phyloP scores from a whole-genome alignment of 2,888 invertebrate species.

The Rhingia rostrata region DNA sequence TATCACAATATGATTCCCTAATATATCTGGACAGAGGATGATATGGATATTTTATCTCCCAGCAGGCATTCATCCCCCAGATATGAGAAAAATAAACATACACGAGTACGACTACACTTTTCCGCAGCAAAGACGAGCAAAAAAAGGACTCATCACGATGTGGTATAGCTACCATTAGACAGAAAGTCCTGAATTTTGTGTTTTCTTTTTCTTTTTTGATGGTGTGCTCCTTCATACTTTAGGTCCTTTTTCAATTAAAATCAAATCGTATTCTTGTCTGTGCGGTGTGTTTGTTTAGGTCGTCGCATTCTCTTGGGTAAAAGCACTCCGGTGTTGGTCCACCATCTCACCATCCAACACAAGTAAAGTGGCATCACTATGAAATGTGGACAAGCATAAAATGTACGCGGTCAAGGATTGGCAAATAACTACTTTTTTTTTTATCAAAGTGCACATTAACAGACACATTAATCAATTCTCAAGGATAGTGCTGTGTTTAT shows the following conservation, averaged over 20 bases:
- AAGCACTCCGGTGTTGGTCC: constrained; percentile 41
- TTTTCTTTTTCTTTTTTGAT: constrained; percentile 26
- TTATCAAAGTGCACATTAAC: constrained; percentile 11
- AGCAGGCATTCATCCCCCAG: constrained; percentile 66
- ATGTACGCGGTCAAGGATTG: constrained; percentile 70
- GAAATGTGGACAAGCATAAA: constrained; percentile 52
- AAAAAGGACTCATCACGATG: constrained; percentile 41
- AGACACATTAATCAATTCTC: constrained; percentile 68
- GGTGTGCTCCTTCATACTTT: constrained; percentile 28
- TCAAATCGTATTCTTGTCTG: constrained; percentile 70
- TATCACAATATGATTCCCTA: constrained; percentile 57
- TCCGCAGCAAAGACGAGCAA: constrained; percentile 3
- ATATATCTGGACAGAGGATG: constrained; percentile 66
- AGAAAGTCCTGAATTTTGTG: constrained; percentile 31
- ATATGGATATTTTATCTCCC: constrained; percentile 73
- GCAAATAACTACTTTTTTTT: constrained; percentile 31
- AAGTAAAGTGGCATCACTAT: constrained; percentile 52
- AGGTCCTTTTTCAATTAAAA: constrained; percentile 74
- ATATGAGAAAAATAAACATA: constrained; percentile 69
- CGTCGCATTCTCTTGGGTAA: constrained; percentile 48
- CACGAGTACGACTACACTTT: not conserved
- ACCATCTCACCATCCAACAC: not conserved
- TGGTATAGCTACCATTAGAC: constrained; percentile 56
- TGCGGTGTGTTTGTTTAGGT: constrained; percentile 69
- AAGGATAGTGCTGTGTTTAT: constrained; percentile 51